Evolutionary conservation across 2,113 vertebrate species (phyloP), one percentile per base, ranked within the genome.

Genomic region (Mobula birostris): DNA sequence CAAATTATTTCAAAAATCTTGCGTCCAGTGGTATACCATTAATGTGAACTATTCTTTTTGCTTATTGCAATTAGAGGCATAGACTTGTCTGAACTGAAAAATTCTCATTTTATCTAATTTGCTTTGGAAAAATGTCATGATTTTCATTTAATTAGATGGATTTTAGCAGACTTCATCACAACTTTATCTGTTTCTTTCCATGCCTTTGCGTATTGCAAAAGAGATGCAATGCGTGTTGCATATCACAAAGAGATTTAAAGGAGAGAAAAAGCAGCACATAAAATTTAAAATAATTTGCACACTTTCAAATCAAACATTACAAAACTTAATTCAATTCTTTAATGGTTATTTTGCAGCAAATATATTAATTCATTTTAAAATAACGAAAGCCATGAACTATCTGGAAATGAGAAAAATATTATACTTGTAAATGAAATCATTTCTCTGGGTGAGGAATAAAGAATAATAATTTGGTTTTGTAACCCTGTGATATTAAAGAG

Each of bases 401-500:
- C 85, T 66, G n/a, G 85, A 88, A 66, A 32, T 66, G 61, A 90
- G 61, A 32, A 68, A 90, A 29, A 88, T n/a, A 66, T 58, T 32
- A 58, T 36, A 66, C 61, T 90, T 90, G 32, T 90, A 90, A 90
- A 15, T 90, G 85, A 90, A 85, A 90, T 66, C 17, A 90, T n/a
- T 68, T 68, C n/a, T 63, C 66, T 66, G 9, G 58, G 27, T 90
- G 85, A 66, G 29, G 61, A 68, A 90, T 90, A 32, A 90, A 68
- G 58, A 90, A 66, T 63, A 90, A 90, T 90, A 90, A 66, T 32
- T n/a, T 8, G 85, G 85, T 90, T 85, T 32, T 66, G 61, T 90
- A 32, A 63, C 85, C 66, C 61, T 7, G 61, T 15, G 32, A 6
- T 32, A 66, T n/a, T 61, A 68, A 63, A 21, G 61, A 36, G n/a